These are phyloP conservation scores for Luffia ferchaultella DNA, from an alignment of 2,888 invertebrate genomes.

Conservation along the genomic window DNA sequence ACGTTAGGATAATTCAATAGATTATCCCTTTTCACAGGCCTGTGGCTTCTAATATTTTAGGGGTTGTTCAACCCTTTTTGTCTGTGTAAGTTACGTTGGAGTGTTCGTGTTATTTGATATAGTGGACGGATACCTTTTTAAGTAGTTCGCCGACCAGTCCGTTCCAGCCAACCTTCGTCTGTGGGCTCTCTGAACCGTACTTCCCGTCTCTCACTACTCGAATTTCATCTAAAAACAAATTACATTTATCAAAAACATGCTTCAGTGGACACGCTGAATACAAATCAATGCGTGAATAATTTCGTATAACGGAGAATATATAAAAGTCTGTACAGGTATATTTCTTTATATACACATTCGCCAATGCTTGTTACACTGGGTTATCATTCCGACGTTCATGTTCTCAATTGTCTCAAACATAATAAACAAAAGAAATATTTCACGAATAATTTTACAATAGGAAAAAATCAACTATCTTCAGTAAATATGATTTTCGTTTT, in stretches of 20 bases:
- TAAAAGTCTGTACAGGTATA: too few species aligned
- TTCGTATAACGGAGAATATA: too few species aligned
- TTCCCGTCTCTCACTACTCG: constrained; percentile 85
- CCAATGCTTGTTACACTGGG: too few species aligned
- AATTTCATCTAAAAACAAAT: constrained; percentile 74
- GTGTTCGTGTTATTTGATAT: constrained; percentile 1
- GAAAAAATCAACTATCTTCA: too few species aligned
- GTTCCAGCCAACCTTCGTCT: constrained; percentile 82
- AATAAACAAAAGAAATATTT: too few species aligned
- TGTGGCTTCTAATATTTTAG: background rate
- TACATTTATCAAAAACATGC: constrained; percentile 1
- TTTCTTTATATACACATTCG: too few species aligned
- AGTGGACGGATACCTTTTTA: constrained; percentile 72
- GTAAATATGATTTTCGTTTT: too few species aligned
- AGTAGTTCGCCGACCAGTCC: constrained; percentile 89
- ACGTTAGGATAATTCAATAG: constrained; percentile 1
- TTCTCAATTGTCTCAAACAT: too few species aligned
- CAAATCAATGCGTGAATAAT: too few species aligned
- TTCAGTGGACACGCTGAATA: too few species aligned
- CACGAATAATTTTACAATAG: too few species aligned
- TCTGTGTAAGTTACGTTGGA: background rate
- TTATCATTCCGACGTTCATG: too few species aligned
- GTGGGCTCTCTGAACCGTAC: constrained; percentile 81
- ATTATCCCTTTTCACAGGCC: constrained; percentile 1
- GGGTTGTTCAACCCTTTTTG: background rate